Base-by-base conservation (phyloP, 2,797 vertebrate genomes). In the Dendrocincla fuliginosa region DNA sequence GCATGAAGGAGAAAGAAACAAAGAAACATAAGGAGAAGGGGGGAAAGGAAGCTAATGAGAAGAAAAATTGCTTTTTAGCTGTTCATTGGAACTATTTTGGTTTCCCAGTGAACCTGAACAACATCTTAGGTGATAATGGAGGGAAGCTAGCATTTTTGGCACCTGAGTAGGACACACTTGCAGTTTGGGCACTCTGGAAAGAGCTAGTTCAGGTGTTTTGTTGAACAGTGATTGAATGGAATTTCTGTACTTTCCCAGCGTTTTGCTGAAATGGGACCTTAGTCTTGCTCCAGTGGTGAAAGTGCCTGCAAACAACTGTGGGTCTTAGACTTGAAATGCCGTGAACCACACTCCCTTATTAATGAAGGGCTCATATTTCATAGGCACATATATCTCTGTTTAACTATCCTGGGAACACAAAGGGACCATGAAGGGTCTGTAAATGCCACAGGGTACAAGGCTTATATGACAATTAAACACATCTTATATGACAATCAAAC, bases 1-100 rank as follows among this genome's bases (percentile, higher is more conserved):
- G 87, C 94, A 96, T 95, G 95, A 96, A 96, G 94, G 92, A 91
- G 94, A 91, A 93, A 94, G 83, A 96, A 97, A 93, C 93, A 95
- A 96, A 95, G 91, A 95, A 94, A 93, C 89, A 83, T 93, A 89
- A 92, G 81, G 84, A 77, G 83, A 83, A 88, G 46, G 46, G 35
- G 65, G 39, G 11, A 2, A 56, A 88, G 87, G 79, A 94, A 95
- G 37, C 77, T 91, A 96, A 92, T 95, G 94, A 95, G 89, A 95
- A 96, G 89, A 94, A 95, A 96, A 95, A 95, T 89, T 89, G 85
- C 80, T 76, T 96, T 96, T 95, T 90, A 95, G 64, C 46, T 84
- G 52, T 82, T 94, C 41, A 39, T 57, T 96, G 87, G 56, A 88
- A 96, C 65, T 96, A 73, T 92, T 93, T 86, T 93, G 55, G 37